These are phyloP conservation scores for Motacilla tschutschensis DNA, from an alignment of 2,113 vertebrate genomes.

Conservation along the genomic window DNA sequence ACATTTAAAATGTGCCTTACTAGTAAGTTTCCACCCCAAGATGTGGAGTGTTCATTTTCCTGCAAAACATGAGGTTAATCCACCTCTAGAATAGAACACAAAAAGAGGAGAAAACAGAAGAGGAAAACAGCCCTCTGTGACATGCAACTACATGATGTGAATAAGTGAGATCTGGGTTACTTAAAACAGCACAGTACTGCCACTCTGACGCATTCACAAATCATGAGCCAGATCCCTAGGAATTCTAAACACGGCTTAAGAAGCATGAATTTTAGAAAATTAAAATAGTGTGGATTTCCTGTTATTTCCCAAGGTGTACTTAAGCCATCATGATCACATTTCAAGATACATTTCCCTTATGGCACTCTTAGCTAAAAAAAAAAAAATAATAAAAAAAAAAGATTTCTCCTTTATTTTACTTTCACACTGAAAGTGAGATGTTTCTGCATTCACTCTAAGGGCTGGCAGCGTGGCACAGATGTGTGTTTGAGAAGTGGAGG, in stretches of 20 bases:
- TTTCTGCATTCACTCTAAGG: neutral
- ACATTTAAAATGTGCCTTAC: neutral
- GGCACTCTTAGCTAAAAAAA: neutral
- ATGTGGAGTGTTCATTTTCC: neutral
- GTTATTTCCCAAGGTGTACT: neutral
- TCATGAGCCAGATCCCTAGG: neutral
- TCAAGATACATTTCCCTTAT: neutral
- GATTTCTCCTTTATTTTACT: neutral
- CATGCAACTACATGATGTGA: neutral
- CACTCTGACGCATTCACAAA: neutral
- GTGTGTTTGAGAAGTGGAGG: neutral
- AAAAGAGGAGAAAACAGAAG: neutral
- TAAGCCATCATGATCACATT: conserved; percentile 9
- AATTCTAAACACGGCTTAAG: conserved; percentile 44
- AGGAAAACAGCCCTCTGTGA: neutral
- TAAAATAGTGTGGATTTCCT: conserved; percentile 42
- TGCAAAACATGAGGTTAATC: neutral
- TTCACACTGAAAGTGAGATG: neutral
- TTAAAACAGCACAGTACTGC: conserved; percentile 9
- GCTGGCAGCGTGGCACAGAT: neutral
- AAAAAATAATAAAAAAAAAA: neutral
- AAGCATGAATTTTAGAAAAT: conserved; percentile 36
- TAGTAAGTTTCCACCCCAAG: neutral
- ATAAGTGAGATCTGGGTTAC: neutral
- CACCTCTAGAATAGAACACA: neutral